These are phyloP conservation scores for Drosophila mercatorum DNA, from an alignment of 2,888 invertebrate genomes.

Conservation along the genomic window DNA sequence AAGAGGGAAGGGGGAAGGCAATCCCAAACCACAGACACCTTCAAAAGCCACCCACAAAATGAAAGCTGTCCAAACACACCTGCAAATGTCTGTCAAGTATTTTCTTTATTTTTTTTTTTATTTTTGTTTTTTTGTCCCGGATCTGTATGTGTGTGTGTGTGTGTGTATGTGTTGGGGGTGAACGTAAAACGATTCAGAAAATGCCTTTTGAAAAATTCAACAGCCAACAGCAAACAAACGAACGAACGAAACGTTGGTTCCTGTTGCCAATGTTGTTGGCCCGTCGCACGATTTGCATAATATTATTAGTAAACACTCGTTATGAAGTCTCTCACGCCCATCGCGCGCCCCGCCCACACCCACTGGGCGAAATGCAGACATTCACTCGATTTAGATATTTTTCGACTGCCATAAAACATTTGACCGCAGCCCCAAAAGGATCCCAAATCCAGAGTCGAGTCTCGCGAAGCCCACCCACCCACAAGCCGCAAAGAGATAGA, in stretches of 20 bases:
- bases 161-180: neutral
- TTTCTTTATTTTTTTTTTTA: conserved; percentile 11
- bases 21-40: conserved; percentile 31
- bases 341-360: conserved; percentile 11
- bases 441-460: conserved; percentile 37
- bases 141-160: neutral
- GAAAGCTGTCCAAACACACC: conserved; percentile 63
- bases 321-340: conserved; percentile 65
- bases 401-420: conserved; percentile 74
- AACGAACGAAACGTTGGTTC: conserved; percentile 34
- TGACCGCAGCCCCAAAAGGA: conserved; percentile 69
- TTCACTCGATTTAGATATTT: conserved; percentile 75
- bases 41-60: conserved; percentile 24
- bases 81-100: conserved; percentile 67
- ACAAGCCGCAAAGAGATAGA: conserved; percentile 6
- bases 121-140: conserved; percentile 11
- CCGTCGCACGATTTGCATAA: conserved; percentile 75
- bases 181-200: conserved; percentile 69
- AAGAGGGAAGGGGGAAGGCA: conserved; percentile 24
- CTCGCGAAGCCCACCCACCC: conserved; percentile 3
- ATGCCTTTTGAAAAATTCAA: conserved; percentile 77
- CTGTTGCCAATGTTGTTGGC: conserved; percentile 45
- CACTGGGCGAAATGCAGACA: conserved; percentile 61
- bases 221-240: conserved; percentile 46
- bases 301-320: conserved; percentile 81